Percentiles rank a stretch among this genome's conserved stretches.
Evolutionary conservation across 2,113 vertebrate genomes (phyloP).

Genomic region (Hyla sarda): DNA sequence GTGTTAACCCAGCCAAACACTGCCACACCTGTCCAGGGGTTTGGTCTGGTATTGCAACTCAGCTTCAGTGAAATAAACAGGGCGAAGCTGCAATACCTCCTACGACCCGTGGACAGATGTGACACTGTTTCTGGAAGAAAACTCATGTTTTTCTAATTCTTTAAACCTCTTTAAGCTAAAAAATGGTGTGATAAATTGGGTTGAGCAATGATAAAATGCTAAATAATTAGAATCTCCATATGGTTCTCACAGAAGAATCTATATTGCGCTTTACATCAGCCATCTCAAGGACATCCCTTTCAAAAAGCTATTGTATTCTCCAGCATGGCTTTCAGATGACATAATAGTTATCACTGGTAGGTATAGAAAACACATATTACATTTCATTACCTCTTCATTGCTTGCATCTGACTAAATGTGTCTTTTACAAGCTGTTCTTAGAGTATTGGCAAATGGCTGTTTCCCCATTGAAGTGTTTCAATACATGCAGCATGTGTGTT

Average conservation of each 20-base stretch:
- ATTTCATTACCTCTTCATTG: slow-evolving; percentile 51
- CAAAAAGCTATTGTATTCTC: background rate
- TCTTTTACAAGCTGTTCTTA: slow-evolving; percentile 49
- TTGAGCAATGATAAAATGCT: background rate
- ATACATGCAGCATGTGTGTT: slow-evolving; percentile 48
- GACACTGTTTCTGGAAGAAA: no score
- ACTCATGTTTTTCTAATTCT: no score
- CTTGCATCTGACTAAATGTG: slow-evolving; percentile 50
- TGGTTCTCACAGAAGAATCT: background rate
- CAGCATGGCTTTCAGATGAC: slow-evolving; percentile 49
- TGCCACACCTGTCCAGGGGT: no score
- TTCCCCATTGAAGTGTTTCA: slow-evolving; percentile 37
- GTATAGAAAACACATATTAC: slow-evolving; percentile 36
- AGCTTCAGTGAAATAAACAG: no score
- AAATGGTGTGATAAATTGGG: background rate
- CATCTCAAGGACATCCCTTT: background rate
- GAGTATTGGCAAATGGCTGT: slow-evolving; percentile 47
- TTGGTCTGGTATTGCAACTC: no score
- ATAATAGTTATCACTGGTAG: slow-evolving; percentile 51
- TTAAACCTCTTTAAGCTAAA: background rate
- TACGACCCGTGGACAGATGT: no score
- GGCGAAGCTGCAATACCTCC: no score
- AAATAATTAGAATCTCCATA: background rate
- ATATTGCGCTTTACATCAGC: background rate
- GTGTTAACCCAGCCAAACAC: no score